phyloP scores from a whole-genome alignment of 2,888 invertebrate genomes.

The Tachina fera region DNA sequence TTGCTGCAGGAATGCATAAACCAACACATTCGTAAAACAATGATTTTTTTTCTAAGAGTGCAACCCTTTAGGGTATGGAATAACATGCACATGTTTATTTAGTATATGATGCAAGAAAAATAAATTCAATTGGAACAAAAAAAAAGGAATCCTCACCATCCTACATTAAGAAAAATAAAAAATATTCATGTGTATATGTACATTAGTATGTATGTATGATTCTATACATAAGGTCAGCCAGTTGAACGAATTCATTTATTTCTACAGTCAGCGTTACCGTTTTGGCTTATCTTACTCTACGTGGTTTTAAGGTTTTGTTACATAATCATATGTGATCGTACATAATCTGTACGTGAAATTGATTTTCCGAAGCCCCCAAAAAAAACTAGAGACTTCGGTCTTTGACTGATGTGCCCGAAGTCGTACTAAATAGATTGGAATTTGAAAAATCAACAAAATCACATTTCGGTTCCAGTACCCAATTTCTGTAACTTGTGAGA shows the following conservation, averaged over 20 bases:
- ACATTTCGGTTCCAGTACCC: too few species aligned
- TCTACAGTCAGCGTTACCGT: not conserved
- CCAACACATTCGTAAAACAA: conserved; percentile 3
- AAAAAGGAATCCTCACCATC: conserved; percentile 39
- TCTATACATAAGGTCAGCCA: conserved; percentile 73
- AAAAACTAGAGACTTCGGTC: too few species aligned
- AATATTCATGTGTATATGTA: not conserved
- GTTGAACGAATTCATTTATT: conserved; percentile 73
- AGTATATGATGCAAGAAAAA: conserved; percentile 37
- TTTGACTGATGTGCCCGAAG: too few species aligned
- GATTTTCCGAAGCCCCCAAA: too few species aligned
- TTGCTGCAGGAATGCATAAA: conserved; percentile 1
- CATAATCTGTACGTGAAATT: too few species aligned
- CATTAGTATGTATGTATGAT: too few species aligned
- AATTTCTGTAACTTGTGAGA: too few species aligned
- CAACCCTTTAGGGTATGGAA: conserved; percentile 54
- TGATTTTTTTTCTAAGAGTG: not conserved
- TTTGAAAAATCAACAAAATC: too few species aligned
- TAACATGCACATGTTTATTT: conserved; percentile 27
- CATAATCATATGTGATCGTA: too few species aligned
- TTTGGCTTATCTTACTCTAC: not conserved
- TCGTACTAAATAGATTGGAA: too few species aligned
- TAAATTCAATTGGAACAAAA: conserved; percentile 2
- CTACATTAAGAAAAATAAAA: conserved; percentile 12
- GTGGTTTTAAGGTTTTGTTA: too few species aligned